Percentiles rank a stretch among this genome's conserved stretches.
phyloP scores from a whole-genome alignment of 2,797 vertebrate species.

The Sparidentex hasta region DNA sequence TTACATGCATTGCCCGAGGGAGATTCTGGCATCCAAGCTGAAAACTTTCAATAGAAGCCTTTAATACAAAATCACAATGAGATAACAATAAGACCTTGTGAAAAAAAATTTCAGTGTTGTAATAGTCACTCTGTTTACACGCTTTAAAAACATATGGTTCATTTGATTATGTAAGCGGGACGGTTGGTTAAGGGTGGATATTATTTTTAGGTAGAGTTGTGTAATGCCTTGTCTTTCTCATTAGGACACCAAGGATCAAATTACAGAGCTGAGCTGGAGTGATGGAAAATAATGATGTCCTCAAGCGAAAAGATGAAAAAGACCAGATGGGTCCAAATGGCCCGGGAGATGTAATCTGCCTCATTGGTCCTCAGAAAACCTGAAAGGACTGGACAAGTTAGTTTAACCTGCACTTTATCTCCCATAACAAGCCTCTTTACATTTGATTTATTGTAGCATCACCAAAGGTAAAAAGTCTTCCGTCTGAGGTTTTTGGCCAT shows the following conservation, averaged over 20 bases:
- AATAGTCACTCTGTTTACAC: slow-evolving; percentile 1
- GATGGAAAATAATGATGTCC: slow-evolving; percentile 50
- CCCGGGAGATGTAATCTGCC: slow-evolving; percentile 14
- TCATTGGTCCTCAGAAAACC: background rate
- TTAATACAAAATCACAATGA: slow-evolving; percentile 7
- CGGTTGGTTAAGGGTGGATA: background rate
- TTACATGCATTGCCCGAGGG: slow-evolving; percentile 34
- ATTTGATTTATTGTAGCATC: background rate
- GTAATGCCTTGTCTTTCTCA: slow-evolving; percentile 48
- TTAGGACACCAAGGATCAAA: slow-evolving; percentile 43
- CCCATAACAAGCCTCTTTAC: background rate
- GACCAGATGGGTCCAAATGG: slow-evolving; percentile 48
- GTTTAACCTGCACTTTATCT: slow-evolving; percentile 4
- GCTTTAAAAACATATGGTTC: slow-evolving; percentile 2
- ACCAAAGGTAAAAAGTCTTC: background rate
- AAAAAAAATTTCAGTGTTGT: background rate
- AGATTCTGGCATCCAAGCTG: slow-evolving; percentile 24
- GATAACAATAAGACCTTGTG: background rate
- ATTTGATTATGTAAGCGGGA: slow-evolving; percentile 24
- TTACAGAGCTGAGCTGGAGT: slow-evolving; percentile 29
- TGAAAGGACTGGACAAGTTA: slow-evolving; percentile 13
- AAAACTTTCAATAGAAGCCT: slow-evolving; percentile 12
- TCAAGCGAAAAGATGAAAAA: slow-evolving; percentile 33
- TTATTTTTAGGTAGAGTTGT: slow-evolving; percentile 53
- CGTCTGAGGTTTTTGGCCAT: background rate